Base-by-base conservation (phyloP, 2,113 vertebrate genomes). In the Poeciliopsis occidentalis region DNA sequence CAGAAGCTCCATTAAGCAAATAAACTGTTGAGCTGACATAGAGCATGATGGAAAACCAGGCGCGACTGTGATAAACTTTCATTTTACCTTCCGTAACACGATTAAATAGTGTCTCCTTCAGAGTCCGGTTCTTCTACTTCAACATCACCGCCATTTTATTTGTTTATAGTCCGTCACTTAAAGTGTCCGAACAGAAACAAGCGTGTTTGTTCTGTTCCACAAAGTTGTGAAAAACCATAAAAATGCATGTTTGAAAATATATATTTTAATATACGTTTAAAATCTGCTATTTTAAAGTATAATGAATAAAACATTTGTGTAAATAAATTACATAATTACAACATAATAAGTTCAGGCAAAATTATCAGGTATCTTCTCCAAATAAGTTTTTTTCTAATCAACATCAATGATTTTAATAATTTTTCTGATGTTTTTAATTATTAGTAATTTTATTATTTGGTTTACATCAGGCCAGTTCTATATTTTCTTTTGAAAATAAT, bases 161-260 rank as follows among this genome's bases (percentile, higher is more conserved):
- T 93, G 90, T 94, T 94, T 65, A 92, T 34, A 87, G 89, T 92
- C 87, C 91, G n/a, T 41, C 12, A 3, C 0, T 0, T 62, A 64
- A 78, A 64, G 1, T 24, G 1, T 86, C 88, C 92, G 90, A 44
- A 1, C 4, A n/a, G 86, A 88, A 92, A 89, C 86, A n/a, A n/a
- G n/a, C 11, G 12, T 1, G 11, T 1, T 3, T 1, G 0, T 13
- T 11, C 34, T 19, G 0, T 8, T 57, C 51, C 0, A 54, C 19
- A 24, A 54, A 8, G 19, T 0, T 57, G 24, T 10, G 7, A 10
- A 24, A 54, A 54, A 4, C 39, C 39, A 13, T 41, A 15, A 47
- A 47, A 47, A 47, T 47, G 0, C 1, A 47, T 19, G 44, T 19
- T 4, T 5, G 44, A 47, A 47, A 47, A 47, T n/a, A 47, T 47